These are phyloP conservation scores for Hydrophis major DNA, from an alignment of 2,797 vertebrate genomes.

Conservation along the genomic window DNA sequence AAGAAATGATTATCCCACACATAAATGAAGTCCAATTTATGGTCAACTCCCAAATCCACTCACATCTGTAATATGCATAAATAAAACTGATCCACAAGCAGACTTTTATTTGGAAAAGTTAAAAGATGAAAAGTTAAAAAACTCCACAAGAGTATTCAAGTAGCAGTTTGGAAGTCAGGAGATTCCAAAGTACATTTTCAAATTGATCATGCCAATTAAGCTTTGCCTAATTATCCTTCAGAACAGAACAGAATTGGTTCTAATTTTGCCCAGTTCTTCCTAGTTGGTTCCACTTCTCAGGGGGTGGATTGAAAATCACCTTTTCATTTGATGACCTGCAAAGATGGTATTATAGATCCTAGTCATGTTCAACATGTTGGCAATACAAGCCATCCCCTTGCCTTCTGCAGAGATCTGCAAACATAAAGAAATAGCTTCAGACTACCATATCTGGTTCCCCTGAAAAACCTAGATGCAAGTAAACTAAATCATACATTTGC, in stretches of 20 bases:
- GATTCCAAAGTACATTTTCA: background rate
- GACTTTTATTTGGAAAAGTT: no score
- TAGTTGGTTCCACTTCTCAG: background rate
- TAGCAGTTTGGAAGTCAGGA: background rate
- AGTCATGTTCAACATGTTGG: conserved; percentile 84
- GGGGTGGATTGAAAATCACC: conserved; percentile 61
- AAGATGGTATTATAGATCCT: conserved; percentile 81
- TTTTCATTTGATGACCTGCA: conserved; percentile 81
- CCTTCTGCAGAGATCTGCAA: conserved; percentile 82
- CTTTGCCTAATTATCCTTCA: conserved; percentile 2
- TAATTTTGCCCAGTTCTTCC: background rate
- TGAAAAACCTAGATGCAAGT: no score
- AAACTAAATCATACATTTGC: no score
- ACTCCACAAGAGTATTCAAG: no score
- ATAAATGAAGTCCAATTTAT: no score
- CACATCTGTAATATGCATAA: no score
- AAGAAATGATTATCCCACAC: no score
- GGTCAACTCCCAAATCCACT: no score
- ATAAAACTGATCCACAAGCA: no score
- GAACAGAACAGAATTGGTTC: fast-evolving
- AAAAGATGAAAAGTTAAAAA: no score
- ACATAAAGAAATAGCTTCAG: background rate
- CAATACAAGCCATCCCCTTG: conserved; percentile 81
- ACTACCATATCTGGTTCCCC: no score
- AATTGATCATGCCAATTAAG: background rate